Conservation (phyloP, 2,888 invertebrate genomes). For the Venustoraphidia nigricollis region DNA sequence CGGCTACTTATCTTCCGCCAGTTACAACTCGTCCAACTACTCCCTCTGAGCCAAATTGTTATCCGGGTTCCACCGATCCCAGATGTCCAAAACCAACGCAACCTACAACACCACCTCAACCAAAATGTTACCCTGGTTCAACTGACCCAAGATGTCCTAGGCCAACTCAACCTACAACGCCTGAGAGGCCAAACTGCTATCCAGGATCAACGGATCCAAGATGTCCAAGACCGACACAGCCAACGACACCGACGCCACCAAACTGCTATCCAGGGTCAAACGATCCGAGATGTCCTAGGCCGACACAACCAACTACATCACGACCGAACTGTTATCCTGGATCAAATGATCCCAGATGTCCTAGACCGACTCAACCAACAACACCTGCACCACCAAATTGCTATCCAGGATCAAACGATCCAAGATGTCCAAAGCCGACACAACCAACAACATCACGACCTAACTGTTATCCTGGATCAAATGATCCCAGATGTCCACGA, state of each 20-base stretch:
- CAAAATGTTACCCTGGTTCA: conserved; percentile 11
- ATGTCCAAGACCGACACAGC: conserved; percentile 15
- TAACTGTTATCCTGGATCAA: conserved; percentile 19
- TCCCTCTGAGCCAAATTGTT: conserved; percentile 8
- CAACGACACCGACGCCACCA: conserved; percentile 10
- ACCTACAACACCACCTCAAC: conserved; percentile 9
- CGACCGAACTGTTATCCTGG: conserved; percentile 14
- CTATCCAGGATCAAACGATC: conserved; percentile 20
- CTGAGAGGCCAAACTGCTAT: conserved; percentile 25
- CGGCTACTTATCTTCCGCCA: conserved; percentile 6
- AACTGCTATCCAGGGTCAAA: conserved; percentile 8
- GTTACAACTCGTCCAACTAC: conserved; percentile 9
- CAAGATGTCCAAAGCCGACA: conserved; percentile 15
- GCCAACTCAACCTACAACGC: conserved; percentile 17
- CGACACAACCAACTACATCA: conserved; percentile 9
- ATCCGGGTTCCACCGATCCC: conserved; percentile 19
- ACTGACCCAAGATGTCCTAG: conserved; percentile 18
- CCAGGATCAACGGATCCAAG: conserved; percentile 25
- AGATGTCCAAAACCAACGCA: conserved; percentile 16
- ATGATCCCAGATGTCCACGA: conserved; percentile 19
- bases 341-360: conserved; percentile 15
- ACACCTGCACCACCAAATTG: conserved; percentile 10
- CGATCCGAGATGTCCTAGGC: conserved; percentile 12
- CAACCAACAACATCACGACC: conserved; percentile 13
- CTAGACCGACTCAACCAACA: conserved; percentile 16